Evolutionary conservation across 2,113 vertebrate species (phyloP), one percentile per base, ranked within the genome.

Genomic region (Oncorhynchus kisutch): DNA sequence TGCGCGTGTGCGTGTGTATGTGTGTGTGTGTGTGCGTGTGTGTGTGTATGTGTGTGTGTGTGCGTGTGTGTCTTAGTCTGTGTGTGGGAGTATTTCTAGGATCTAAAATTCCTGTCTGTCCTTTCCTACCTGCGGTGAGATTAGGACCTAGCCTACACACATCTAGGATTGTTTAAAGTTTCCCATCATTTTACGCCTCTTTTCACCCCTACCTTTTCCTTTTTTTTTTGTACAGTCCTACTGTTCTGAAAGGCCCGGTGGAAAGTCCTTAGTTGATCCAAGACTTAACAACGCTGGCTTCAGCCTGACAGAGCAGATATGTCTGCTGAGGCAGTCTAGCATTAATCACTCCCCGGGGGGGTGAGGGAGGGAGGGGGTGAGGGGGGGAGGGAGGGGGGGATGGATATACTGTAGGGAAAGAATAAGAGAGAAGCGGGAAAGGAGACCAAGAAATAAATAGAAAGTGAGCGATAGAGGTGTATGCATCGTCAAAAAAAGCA

Each of bases 31-130:
- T 13, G 48, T 49, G 11, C 13, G 48, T 49, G 48, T 48, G 45
- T 74, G 69, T 57, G 13, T 51, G 9, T 51, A 11, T 49, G 48
- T 49, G 48, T 51, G 14, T 4, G 49, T 16, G 12, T 3, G 49
- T 14, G 49, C 4, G 3, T 51, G 3, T 51, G 49, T 51, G 49
- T 51, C 11, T 51, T 11, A 16, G 49, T 51, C 12, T 51, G 49
- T 51, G 49, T 51, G 2, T 16, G 49, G 12, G 16, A 80, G 76
- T 78, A 72, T 75, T 82, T 80, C 72, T 66, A 48, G 49, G 73
- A 75, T 80, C 68, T 16, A 72, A 20, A 72, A 62, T 71, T 73
- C 71, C 68, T 51, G 78, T 68, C 62, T 39, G 34, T 67, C 66
- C 27, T 6, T 8, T 31, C 66, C 13, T 18, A 25, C 18, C 4